A percentile compares a stretch with the other conserved stretches of the same genome.
Conservation (phyloP, 2,113 vertebrate genomes). For the Tilapia sparmanii region DNA sequence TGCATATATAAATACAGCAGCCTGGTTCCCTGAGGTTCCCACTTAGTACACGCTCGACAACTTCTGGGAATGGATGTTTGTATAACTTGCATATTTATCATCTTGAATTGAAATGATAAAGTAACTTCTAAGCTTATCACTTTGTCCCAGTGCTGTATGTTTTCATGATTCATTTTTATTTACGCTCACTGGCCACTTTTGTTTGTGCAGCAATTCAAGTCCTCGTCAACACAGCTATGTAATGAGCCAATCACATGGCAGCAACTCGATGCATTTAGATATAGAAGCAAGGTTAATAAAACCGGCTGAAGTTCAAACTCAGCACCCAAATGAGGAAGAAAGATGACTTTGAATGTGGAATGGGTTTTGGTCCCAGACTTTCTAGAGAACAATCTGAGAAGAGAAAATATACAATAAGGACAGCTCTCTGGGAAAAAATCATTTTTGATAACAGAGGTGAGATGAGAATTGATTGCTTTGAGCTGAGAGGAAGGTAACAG, state of each 20-base stretch:
- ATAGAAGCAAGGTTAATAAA: not conserved
- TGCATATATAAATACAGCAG: not conserved
- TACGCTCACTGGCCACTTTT: not conserved
- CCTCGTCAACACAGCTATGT: not conserved
- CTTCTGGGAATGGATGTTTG: not conserved
- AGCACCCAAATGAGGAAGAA: fast-evolving
- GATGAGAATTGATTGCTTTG: not conserved
- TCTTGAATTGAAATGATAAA: not conserved
- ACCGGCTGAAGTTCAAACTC: not conserved
- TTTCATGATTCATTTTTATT: not conserved
- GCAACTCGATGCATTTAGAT: not conserved
- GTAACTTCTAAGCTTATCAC: not conserved
- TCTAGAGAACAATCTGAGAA: not conserved
- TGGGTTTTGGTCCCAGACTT: not conserved
- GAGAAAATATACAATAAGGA: not conserved
- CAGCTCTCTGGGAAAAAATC: not conserved
- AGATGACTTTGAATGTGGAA: not conserved
- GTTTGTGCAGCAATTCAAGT: not conserved
- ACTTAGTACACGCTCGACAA: not conserved
- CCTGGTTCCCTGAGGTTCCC: not conserved
- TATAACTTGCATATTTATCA: not conserved
- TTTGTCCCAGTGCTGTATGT: not conserved
- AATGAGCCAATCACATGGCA: not conserved
- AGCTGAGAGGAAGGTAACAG: not conserved
- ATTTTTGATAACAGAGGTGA: not conserved